These are phyloP conservation scores for Chrysocyon brachyurus DNA, from an alignment of 2,797 vertebrate genomes.

Conservation along the genomic window DNA sequence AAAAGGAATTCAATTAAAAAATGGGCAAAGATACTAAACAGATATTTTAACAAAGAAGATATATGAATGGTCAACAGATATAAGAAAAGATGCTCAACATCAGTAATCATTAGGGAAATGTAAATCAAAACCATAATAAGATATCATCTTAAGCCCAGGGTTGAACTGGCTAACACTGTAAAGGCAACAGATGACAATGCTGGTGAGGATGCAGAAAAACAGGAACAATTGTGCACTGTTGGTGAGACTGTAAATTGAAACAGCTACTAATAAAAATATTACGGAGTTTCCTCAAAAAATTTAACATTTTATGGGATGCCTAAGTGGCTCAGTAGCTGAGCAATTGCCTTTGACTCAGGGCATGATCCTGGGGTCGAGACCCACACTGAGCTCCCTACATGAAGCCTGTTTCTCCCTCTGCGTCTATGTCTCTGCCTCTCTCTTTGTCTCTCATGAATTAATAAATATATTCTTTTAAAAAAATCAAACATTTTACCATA, in stretches of 20 bases:
- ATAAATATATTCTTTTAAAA: too few species aligned
- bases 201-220: not conserved
- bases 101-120: not conserved
- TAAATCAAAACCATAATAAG: not conserved
- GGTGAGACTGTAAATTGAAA: not conserved
- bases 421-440: too few species aligned
- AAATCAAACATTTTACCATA: not conserved
- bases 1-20: not conserved
- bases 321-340: too few species aligned
- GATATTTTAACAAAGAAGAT: not conserved
- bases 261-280: not conserved
- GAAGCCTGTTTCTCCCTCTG: too few species aligned
- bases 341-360: too few species aligned
- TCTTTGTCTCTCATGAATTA: too few species aligned
- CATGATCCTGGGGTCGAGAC: too few species aligned
- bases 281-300: not conserved
- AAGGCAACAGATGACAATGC: not conserved
- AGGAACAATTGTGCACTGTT: not conserved
- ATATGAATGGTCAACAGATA: not conserved
- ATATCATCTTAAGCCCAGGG: not conserved
- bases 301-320: too few species aligned
- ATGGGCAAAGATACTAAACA: not conserved
- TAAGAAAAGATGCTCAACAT: not conserved
- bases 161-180: not conserved
- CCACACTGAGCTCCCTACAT: too few species aligned